A percentile compares a stretch with the other conserved stretches of the same genome.
These are phyloP conservation scores for Phlogophora meticulosa DNA, from an alignment of 2,888 invertebrate genomes.

Conservation along the genomic window DNA sequence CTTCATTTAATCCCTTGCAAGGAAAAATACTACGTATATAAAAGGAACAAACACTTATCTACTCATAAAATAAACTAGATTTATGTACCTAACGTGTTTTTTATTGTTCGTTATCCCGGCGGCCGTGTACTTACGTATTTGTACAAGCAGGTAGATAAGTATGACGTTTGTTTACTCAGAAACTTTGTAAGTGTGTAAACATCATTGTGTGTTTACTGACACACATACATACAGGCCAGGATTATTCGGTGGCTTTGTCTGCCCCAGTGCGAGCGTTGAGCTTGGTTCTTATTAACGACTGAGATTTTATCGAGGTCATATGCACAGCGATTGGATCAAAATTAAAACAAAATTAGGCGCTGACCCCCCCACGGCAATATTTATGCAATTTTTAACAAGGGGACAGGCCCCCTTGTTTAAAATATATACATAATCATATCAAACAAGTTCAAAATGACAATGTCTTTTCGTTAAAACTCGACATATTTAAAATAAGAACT, in stretches of 20 bases:
- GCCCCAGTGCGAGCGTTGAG: neutral
- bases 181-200: constrained; percentile 37
- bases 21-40: neutral
- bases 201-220: constrained; percentile 30
- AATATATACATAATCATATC: too few species aligned
- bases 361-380: too few species aligned
- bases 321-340: neutral
- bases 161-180: constrained; percentile 35
- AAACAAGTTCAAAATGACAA: too few species aligned
- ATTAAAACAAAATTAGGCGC: neutral
- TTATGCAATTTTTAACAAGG: too few species aligned
- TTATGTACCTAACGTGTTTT: constrained; percentile 2
- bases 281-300: neutral
- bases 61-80: constrained; percentile 21
- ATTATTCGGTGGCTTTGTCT: constrained; percentile 16
- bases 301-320: neutral
- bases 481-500: too few species aligned
- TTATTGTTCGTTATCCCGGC: constrained; percentile 14
- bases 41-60: constrained; percentile 14
- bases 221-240: neutral
- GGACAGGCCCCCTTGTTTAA: too few species aligned
- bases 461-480: too few species aligned
- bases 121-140: constrained; percentile 29
- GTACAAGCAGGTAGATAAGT: constrained; percentile 42
- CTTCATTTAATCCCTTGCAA: neutral